A percentile compares a stretch with the other conserved stretches of the same genome.
phyloP scores from a whole-genome alignment of 2,888 invertebrate genomes.

The Aradus depressus region DNA sequence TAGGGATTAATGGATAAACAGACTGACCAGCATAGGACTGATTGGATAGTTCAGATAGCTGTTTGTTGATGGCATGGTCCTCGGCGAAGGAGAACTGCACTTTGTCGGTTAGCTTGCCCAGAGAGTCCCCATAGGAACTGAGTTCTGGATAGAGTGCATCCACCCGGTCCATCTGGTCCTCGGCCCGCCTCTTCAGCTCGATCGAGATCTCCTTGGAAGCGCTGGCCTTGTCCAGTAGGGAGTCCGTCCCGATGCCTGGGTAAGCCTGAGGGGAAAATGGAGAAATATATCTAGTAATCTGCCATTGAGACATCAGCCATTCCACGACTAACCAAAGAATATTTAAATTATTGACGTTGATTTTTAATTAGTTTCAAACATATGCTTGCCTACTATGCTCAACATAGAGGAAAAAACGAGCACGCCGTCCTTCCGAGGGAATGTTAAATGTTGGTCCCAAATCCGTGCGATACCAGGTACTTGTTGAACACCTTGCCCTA shows the following conservation, averaged over 20 bases:
- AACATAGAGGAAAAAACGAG: no score
- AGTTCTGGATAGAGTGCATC: conserved; percentile 30
- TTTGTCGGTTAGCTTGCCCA: conserved; percentile 23
- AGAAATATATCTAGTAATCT: no score
- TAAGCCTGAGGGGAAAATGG: conserved; percentile 32
- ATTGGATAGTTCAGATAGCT: conserved; percentile 29
- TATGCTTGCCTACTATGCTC: no score
- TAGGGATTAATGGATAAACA: neutral
- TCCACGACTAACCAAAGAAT: no score
- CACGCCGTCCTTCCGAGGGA: no score
- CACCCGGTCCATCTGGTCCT: conserved; percentile 39
- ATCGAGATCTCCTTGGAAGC: conserved; percentile 34
- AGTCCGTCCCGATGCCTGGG: conserved; percentile 33
- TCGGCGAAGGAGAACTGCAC: conserved; percentile 26
- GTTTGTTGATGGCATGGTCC: conserved; percentile 29
- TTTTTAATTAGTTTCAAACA: no score
- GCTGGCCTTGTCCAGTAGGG: conserved; percentile 35
- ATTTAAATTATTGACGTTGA: no score
- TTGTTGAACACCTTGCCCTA: no score
- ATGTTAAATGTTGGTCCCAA: no score
- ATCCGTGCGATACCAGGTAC: no score
- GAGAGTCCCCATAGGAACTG: conserved; percentile 12
- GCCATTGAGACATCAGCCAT: no score
- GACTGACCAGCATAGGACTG: conserved; percentile 12
- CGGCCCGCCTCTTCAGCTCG: conserved; percentile 34